A percentile compares a stretch with the other conserved stretches of the same genome.
These are phyloP conservation scores for Synergus laeviventris DNA, from an alignment of 2,888 invertebrate genomes.

Conservation along the genomic window DNA sequence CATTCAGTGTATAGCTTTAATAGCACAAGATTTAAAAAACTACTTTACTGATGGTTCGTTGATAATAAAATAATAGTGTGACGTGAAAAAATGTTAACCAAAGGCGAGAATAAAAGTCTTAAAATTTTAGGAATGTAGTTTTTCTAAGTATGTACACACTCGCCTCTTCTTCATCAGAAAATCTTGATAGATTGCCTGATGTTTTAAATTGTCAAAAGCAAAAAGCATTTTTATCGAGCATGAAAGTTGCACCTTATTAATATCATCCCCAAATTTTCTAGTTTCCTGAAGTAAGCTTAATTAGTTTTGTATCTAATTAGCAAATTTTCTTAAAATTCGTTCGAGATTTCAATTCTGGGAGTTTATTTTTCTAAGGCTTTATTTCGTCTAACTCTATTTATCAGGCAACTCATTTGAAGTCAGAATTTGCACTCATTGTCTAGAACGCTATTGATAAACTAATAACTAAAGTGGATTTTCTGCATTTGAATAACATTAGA, in stretches of 20 bases:
- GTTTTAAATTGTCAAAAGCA: not conserved
- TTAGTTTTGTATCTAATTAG: not conserved
- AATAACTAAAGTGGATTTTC: too few relatives aligned
- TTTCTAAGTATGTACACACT: not conserved
- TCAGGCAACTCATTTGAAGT: too few relatives aligned
- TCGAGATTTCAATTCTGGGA: too few relatives aligned
- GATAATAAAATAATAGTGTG: not conserved
- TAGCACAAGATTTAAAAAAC: constrained; percentile 10
- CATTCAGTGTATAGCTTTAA: constrained; percentile 26
- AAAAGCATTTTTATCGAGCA: not conserved
- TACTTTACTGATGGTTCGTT: constrained; percentile 17
- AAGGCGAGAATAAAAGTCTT: not conserved
- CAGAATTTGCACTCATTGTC: too few relatives aligned
- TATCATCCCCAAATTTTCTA: not conserved
- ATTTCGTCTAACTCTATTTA: too few relatives aligned
- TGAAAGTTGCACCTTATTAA: not conserved
- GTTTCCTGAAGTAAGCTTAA: not conserved
- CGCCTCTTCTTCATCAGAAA: not conserved
- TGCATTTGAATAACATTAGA: too few relatives aligned
- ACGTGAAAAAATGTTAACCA: not conserved
- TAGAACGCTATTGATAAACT: too few relatives aligned
- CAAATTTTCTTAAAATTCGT: not conserved
- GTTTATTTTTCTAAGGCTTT: too few relatives aligned
- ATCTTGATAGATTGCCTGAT: not conserved
- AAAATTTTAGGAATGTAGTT: not conserved